Evolutionary conservation across 2,797 vertebrate species (phyloP).

Genomic region (Acropternis orthonyx): DNA sequence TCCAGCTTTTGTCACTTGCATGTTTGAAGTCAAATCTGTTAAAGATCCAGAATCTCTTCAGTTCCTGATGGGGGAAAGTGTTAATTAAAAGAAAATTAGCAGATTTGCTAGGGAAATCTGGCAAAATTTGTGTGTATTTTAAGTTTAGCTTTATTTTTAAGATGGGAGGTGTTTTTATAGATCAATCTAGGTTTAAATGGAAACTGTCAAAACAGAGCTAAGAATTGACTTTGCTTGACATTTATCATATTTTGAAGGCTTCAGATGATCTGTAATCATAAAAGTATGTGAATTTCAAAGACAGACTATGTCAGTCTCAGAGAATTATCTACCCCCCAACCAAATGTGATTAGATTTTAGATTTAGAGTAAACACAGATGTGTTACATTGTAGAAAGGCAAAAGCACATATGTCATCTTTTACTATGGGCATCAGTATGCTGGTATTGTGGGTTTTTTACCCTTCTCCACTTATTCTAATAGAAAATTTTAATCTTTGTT

Average conservation of each 20-base stretch:
- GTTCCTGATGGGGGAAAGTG: neutral
- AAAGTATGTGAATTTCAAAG: slow-evolving; percentile 29
- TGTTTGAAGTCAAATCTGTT: neutral
- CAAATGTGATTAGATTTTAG: slow-evolving; percentile 4
- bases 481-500: neutral
- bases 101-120: neutral
- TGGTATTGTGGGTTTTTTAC: neutral
- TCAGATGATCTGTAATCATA: slow-evolving; percentile 4
- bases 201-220: slow-evolving; percentile 24
- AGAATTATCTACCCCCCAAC: neutral
- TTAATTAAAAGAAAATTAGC: slow-evolving; percentile 20
- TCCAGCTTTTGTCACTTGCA: neutral
- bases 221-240: slow-evolving; percentile 24
- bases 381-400: neutral
- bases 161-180: neutral
- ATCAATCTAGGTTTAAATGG: slow-evolving; percentile 5
- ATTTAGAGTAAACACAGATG: slow-evolving; percentile 33
- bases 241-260: slow-evolving; percentile 18
- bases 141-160: neutral
- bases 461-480: neutral
- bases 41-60: neutral
- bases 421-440: neutral
- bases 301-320: neutral
- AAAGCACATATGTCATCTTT: neutral
- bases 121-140: neutral